phyloP scores from a whole-genome alignment of 2,888 invertebrate species.

The Lochmaea crataegi region DNA sequence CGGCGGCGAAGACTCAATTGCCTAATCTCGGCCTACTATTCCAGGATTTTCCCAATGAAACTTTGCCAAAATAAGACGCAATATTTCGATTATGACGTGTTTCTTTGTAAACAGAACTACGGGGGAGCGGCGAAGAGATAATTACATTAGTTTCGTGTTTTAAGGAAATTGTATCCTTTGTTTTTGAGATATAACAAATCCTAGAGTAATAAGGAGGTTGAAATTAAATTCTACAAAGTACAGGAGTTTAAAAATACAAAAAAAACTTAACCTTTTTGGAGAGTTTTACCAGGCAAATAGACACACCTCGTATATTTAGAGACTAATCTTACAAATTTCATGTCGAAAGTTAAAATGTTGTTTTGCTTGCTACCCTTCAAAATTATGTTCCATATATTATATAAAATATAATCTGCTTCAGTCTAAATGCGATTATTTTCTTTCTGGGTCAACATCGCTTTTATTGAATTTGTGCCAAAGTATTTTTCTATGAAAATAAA shows the following conservation, averaged over 20 bases:
- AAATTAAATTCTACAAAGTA: too few species aligned
- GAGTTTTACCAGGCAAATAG: too few species aligned
- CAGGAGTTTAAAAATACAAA: too few species aligned
- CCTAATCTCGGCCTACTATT: conserved; percentile 10
- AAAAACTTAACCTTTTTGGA: too few species aligned
- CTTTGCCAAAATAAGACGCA: conserved; percentile 14
- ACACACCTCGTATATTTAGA: too few species aligned
- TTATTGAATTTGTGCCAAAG: conserved; percentile 1
- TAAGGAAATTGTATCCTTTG: background rate
- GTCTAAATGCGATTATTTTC: background rate
- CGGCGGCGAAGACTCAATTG: conserved; percentile 19
- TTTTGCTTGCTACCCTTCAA: background rate
- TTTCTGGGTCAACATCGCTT: background rate
- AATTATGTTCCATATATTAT: background rate
- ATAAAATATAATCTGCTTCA: background rate
- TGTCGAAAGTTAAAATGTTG: background rate
- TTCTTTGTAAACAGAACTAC: background rate
- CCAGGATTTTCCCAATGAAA: conserved; percentile 19
- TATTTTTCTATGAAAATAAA: background rate
- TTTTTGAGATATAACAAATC: background rate
- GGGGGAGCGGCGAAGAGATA: background rate
- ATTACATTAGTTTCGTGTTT: background rate
- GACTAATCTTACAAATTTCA: too few species aligned
- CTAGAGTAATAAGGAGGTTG: background rate
- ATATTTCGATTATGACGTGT: background rate